Base-by-base conservation (phyloP, 2,113 vertebrate genomes). In the Melanocharis versteri region DNA sequence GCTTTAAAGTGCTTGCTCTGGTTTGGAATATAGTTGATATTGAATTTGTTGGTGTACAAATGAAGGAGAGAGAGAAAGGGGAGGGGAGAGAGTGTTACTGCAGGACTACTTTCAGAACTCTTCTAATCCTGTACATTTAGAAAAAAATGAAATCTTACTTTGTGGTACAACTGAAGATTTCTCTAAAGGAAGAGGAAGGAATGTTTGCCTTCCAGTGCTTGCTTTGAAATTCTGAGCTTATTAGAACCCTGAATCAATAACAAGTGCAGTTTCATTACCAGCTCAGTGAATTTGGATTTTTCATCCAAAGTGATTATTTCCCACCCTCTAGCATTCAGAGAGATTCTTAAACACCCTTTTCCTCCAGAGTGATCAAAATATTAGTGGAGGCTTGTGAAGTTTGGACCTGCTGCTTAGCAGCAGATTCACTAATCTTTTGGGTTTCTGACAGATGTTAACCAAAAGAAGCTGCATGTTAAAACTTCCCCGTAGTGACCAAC, bases 201-300 rank as follows among this genome's bases (percentile, higher is more conserved):
- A 95, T 78, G 80, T 94, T 90, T 95, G 91, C 97, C 97, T 97
- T 95, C 94, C 28, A 89, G 95, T 91, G 90, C 86, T 97, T 83
- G 35, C 97, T 98, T 98, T 98, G 98, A 98, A 98, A 97, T 98
- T 95, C 81, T 89, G 94, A 98, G 95, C 95, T 97, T 98, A 97
- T 98, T 98, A 98, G 92, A 94, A 83, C 91, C 94, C 71, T 93
- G 85, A 98, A 97, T 98, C 96, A 98, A 98, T 97, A 98, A 97
- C 96, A 97, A 95, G 66, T 95, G 82, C 89, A 87, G 95, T 96
- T 97, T 97, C 90, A 97, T 96, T 96, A 95, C 82, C 81, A 94
- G 95, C 92, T 96, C 79, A 90, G 91, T 94, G 95, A 97, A 93
- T 96, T 94, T 83, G 81, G 87, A 83, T 94, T 97, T 91, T 96